Evolutionary conservation across 2,888 invertebrate genomes (phyloP), one percentile per base, ranked within the genome.

Genomic region (Odontocerum albicorne): DNA sequence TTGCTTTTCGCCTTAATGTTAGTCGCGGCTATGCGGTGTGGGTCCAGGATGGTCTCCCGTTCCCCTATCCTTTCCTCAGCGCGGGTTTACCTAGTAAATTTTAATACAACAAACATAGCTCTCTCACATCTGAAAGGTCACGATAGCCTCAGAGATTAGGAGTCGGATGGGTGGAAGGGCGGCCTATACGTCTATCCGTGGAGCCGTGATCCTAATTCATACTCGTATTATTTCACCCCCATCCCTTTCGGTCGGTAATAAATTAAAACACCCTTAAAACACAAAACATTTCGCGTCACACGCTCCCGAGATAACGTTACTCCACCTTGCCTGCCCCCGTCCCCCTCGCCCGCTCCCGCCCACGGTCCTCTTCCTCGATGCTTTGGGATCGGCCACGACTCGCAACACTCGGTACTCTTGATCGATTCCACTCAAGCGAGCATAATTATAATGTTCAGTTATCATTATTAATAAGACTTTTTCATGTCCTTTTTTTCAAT

Each of bases 261-360:
- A 61, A 61, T 61, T 61, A 58, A 61, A 61, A 61, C 58, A 61
- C 60, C 60, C 60, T 61, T 61, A 61, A 61, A 61, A 61, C 60
- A 61, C 60, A 61, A 61, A 61, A 61, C 60, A 61, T 61, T 60
- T 61, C 60, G 60, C 60, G 60, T 61, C 60, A 61, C 60, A 61
- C 60, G 58, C 58, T 58, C 58, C 53, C 55, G 57, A 61, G 60
- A 61, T 61, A 61, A 58, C 55, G 60, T 49, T 19, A 33, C 52
- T 42, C 38, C 49, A 16, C 21, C 44, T 16, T 47, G 21, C 32
- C 27, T 33, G 21, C 16, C 43, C 45, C 31, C 17, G 17, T 20
- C 39, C 47, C 16, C 35, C 12, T 44, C 27, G 8, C 39, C 51
- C 22, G 40, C 40, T 40, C 16, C 49, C 39, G 8, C 49, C 13